Evolutionary conservation across 2,113 vertebrate genomes (phyloP), one percentile per base, ranked within the genome.

Genomic region (Cryptoleucopteryx plumbea): DNA sequence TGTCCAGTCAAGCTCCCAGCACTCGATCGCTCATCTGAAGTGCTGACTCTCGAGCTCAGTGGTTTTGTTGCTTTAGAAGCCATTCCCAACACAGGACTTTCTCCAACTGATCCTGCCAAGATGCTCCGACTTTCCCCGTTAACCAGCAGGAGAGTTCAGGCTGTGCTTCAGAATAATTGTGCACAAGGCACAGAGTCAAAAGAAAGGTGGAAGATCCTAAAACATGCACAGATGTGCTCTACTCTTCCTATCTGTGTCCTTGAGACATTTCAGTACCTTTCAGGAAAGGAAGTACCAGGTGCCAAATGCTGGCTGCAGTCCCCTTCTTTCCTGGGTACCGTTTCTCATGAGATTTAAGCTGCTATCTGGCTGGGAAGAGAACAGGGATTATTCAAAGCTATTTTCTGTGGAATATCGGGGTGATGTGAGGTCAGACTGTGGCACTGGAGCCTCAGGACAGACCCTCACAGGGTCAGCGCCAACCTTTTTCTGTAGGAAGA

Each of bases 1-100:
- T 65, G 26, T 32, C 52, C 80, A 42, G 43, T 21, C n/a, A 65
- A 86, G 34, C 13, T 55, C 65, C 65, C 3, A 3, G 58, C 16
- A 12, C 13, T 34, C 4, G 0, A 1, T 56, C 1, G 0, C 32
- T 75, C 29, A 16, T 8, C 38, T n/a, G 17, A 73, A 26, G 20
- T 48, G 42, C 38, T 85, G 85, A 21, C 18, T 90, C 47, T 82
- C 1, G 7, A 82, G n/a, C 50, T 77, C 25, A 1, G 13, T 4
- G 11, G 2, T 36, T 90, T 85, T 59, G 36, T 40, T 88, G 56
- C 56, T 78, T 73, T 58, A 55, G n/a, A 85, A 78, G 29, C 20
- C 42, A 13, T 80, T 93, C 47, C 62, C 58, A 63, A 27, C 47
- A 25, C 7, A 93, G 34, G 48, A 50, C 25, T 88, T 15, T n/a